Base-by-base conservation (phyloP, 2,113 vertebrate species). In the Camelus bactrianus region DNA sequence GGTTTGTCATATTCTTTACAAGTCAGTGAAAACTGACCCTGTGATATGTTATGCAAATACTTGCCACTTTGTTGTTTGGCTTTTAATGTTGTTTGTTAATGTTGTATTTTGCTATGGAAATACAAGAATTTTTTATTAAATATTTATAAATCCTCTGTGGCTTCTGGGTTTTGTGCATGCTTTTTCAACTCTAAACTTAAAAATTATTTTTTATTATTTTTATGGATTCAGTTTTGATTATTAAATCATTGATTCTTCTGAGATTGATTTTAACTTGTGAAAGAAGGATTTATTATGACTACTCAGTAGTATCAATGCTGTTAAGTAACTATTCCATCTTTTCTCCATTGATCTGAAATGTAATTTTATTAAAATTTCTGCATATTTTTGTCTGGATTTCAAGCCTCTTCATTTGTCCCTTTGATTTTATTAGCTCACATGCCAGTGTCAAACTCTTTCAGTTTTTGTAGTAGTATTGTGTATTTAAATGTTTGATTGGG, bases 31-130 rank as follows among this genome's bases (percentile, higher is more conserved):
- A 28, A 46, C 35, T 16, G 16, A 72, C 84, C 38, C 48, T 32
- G 50, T 65, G 38, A 67, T 56, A 58, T 32, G 24, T 83, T 72
- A 60, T 76, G 60, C 16, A 58, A 8, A 32, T 83, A 50, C 42
- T 92, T 75, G 35, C 26, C 77, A 69, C 15, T 69, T 89, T 20
- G 32, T 92, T 64, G 16, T 46, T 80, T 60, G 24, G 38, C 30
- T 67, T 88, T 50, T 75, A 38, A 50, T 92, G 48, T 54, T 54
- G 48, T 75, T 87, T 75, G 32, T 75, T 95, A 73, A 67, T 76
- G 22, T 86, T 69, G 13, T 50, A 84, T 67, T 82, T 92, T 50
- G 8, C 75, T 82, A 42, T 20, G 32, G 30, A 95, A 88, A 92
- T 42, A 73, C 1, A 10, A 48, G 32, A 80, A 42, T 42, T 46